Conservation (phyloP, 2,797 vertebrate genomes). For the Bovichtus variegatus region DNA sequence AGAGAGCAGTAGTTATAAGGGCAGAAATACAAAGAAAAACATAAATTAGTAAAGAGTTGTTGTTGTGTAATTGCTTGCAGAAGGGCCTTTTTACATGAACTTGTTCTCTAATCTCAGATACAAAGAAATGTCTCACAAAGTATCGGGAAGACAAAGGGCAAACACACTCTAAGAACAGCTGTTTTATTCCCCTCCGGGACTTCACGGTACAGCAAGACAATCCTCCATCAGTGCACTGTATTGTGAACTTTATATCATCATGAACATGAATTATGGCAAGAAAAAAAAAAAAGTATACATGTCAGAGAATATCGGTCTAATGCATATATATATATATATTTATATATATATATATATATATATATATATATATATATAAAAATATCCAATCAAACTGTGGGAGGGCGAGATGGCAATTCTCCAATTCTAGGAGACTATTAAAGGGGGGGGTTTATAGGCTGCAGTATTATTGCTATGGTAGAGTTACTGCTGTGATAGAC, state of each 20-base stretch:
- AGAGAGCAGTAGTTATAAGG: conserved; percentile 15
- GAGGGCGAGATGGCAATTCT: conserved; percentile 63
- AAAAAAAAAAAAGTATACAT: conserved; percentile 52
- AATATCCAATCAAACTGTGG: conserved; percentile 69
- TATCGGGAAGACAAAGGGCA: conserved; percentile 52
- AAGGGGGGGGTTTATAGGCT: conserved; percentile 62
- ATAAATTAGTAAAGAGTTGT: neutral
- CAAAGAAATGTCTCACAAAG: conserved; percentile 41
- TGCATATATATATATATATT: conserved; percentile 59
- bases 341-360: too few species aligned
- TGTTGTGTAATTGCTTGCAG: conserved; percentile 12
- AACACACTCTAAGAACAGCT: conserved; percentile 58
- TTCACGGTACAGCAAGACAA: conserved; percentile 15
- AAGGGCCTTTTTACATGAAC: neutral
- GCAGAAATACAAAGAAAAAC: conserved; percentile 7
- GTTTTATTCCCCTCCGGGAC: conserved; percentile 33
- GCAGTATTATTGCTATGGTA: conserved; percentile 52
- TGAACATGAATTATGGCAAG: conserved; percentile 54
- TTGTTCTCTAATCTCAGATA: conserved; percentile 13
- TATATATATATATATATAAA: too few species aligned
- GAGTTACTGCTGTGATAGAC: conserved; percentile 57
- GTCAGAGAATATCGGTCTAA: conserved; percentile 63
- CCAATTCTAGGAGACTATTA: conserved; percentile 64
- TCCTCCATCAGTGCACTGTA: conserved; percentile 16
- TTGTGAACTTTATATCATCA: conserved; percentile 47